Base-by-base conservation (phyloP, 2,888 invertebrate genomes). In the Nephrotoma guestfalica region DNA sequence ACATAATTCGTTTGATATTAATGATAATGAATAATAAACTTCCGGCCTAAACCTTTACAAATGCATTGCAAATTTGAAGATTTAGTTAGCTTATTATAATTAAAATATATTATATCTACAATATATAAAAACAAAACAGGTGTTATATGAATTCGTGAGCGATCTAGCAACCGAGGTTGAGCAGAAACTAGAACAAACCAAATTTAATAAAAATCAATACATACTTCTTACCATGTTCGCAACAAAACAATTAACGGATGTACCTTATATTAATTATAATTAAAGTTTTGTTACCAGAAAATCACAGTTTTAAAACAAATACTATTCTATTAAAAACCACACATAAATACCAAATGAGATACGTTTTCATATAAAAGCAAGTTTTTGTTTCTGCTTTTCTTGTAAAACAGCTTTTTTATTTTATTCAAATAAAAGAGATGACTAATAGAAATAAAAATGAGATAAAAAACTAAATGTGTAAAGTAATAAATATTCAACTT, bases 381-480 rank as follows among this genome's bases (percentile, higher is more conserved):
- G 84, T 84, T 84, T 84, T 41, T 41, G 41, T 84, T 84, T 84
- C 84, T 84, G 41, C 6, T 30, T 84, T 84, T 84, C 84, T 84
- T 84, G 84, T 84, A 13, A 42, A 42, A 84, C 84, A 84, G 15
- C 84, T 84, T 84, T 84, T 84, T 84, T 84, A 42, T 84, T 41
- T 84, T 84, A 84, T 84, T 84, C 42, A 84, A 41, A 84, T 71
- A 84, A 84, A 84, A 84, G 84, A 84, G 84, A 84, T 84, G 84
- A 84, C 41, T 71, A 84, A 84, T 84, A 41, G 42, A 41, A 41
- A 84, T 84, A 42, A 84, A 84, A 84, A 42, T 41, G 84, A 84
- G 41, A 42, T 42, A 84, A 84, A 84, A 84, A 84, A 41, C 41
- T 84, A 84, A 84, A 84, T 84, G 42, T 84, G 41, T 84, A 41